Percentiles rank a stretch among this genome's conserved stretches.
Evolutionary conservation across 2,113 vertebrate genomes (phyloP).

Genomic region (Eretmochelys imbricata): DNA sequence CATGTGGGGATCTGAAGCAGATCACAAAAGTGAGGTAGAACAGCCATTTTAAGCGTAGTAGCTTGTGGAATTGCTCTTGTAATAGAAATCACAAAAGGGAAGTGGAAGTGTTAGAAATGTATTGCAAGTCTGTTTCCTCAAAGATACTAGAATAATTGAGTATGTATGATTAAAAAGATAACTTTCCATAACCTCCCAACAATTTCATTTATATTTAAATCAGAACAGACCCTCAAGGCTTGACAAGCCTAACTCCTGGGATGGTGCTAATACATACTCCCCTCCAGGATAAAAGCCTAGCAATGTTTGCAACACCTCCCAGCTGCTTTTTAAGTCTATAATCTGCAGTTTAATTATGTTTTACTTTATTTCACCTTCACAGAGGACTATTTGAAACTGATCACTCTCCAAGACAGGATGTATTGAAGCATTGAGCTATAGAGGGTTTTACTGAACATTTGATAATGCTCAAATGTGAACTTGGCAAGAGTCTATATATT

Average conservation of each 20-base stretch:
- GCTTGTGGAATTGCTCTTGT: background rate
- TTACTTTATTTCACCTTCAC: background rate
- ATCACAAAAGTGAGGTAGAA: background rate
- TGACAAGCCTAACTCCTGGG: background rate
- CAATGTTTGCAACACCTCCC: background rate
- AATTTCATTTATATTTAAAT: constrained; percentile 13
- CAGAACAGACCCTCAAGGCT: background rate
- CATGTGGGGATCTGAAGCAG: background rate
- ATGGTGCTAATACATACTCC: background rate
- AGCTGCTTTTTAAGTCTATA: background rate
- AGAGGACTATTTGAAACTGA: background rate
- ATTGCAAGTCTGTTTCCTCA: background rate
- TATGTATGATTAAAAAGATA: background rate
- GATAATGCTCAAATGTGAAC: background rate
- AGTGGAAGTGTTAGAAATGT: background rate
- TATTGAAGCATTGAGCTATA: background rate
- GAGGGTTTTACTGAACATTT: background rate
- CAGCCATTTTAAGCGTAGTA: background rate
- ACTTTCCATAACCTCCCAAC: background rate
- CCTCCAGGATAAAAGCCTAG: background rate
- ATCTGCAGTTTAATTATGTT: background rate
- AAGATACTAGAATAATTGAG: background rate
- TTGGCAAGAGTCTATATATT: background rate
- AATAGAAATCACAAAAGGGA: background rate
- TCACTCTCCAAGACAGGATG: background rate